These are phyloP conservation scores for Diaprepes abbreviatus DNA, from an alignment of 2,888 invertebrate genomes.

Conservation along the genomic window DNA sequence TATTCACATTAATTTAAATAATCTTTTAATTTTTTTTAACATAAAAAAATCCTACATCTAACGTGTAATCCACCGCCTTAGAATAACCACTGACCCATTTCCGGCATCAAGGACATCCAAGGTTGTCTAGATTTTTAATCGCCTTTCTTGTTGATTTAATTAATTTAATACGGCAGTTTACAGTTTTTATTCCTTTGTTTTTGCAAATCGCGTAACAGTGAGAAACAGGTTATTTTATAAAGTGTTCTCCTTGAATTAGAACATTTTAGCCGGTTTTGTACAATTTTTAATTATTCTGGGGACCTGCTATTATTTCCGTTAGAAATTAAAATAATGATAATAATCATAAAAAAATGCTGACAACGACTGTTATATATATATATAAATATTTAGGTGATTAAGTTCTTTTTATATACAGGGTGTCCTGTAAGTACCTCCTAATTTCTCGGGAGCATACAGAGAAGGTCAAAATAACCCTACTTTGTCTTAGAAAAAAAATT, in stretches of 20 bases:
- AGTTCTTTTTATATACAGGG: too few species aligned
- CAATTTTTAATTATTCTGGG: background rate
- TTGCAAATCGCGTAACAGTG: conserved; percentile 9
- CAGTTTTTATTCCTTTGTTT: background rate
- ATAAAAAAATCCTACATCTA: background rate
- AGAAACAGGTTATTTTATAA: conserved; percentile 15
- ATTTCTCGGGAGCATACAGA: too few species aligned
- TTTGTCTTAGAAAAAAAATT: too few species aligned
- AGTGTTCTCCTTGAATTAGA: conserved; percentile 9
- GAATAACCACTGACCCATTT: conserved; percentile 7
- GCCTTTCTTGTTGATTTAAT: conserved; percentile 14
- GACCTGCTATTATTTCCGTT: background rate
- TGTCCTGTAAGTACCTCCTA: too few species aligned
- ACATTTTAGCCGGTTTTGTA: conserved; percentile 1
- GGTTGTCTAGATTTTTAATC: conserved; percentile 17
- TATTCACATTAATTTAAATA: too few species aligned
- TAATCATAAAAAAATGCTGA: too few species aligned
- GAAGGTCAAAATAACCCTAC: too few species aligned
- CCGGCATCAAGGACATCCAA: conserved; percentile 16
- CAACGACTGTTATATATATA: too few species aligned
- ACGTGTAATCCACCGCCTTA: background rate
- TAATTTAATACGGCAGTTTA: background rate
- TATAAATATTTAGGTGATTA: too few species aligned
- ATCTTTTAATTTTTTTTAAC: too few species aligned
- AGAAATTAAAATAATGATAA: too few species aligned